Evolutionary conservation across 2,888 invertebrate genomes (phyloP), one percentile per base, ranked within the genome.

Genomic region (Agapostemon virescens): DNA sequence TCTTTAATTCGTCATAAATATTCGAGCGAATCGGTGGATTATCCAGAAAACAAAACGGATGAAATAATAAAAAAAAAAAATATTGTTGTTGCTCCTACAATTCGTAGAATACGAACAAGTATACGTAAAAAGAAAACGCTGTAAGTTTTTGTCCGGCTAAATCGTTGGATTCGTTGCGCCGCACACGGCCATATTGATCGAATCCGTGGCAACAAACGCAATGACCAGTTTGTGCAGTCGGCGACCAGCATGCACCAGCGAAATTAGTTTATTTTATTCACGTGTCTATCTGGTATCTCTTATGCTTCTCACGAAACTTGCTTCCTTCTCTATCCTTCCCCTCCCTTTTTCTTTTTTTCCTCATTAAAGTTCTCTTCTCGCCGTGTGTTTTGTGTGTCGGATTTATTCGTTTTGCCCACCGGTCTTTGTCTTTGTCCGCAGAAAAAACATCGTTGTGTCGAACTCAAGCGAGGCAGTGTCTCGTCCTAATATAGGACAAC

Each of bases 401-500:
- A 0, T 23, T 17, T n/a, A n/a, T 42, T n/a, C n/a, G n/a, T 70
- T 63, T 26, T 23, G 20, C 11, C 45, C 36, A 3, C 13, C 36
- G 17, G 2, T 40, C 23, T 23, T n/a, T 26, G 11, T 38, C 33
- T 61, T n/a, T 33, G 6, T 52, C 30, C 38, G 33, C 49, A 23
- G 68, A 36, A 23, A 36, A 23, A 67, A 45, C 58, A 45, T 67
- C 42, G 58, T 66, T 66, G 73, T 40, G 26, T 67, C 36, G 33
- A 66, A 30, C 42, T 45, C 74, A 58, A 58, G 64, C 42, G 45
- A 67, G 61, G 42, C n/a, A 58, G 63, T 63, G 63, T n/a, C 63
- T 33, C 38, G 69, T 73, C 80, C 80, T 78, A 80, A 80, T 79
- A 78, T 80, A 80, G 80, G 80, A 79, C 73, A 72, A 30, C 52